These are phyloP conservation scores for Potorous gilbertii DNA, from an alignment of 2,797 vertebrate genomes.

Conservation along the genomic window DNA sequence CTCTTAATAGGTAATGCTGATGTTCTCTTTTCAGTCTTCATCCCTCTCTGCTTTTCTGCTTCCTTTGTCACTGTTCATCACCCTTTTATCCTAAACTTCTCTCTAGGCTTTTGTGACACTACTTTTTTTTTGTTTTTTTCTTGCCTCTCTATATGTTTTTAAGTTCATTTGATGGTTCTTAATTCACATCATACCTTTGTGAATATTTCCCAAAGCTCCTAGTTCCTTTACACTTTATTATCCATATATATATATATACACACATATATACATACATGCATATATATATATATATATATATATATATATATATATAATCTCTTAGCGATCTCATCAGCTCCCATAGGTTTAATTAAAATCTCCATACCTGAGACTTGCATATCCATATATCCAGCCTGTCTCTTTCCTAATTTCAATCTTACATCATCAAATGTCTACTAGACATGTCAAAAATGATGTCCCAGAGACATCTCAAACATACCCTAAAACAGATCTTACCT, in stretches of 20 bases:
- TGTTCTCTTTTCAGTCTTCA: not conserved
- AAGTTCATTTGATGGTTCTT: not conserved
- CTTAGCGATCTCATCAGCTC: not conserved
- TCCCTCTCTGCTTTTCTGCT: not conserved
- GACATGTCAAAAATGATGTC: not conserved
- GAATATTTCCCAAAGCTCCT: not conserved
- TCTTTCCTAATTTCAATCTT: not conserved
- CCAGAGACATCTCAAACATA: not conserved
- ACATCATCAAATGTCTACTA: not conserved
- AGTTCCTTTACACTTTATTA: not conserved
- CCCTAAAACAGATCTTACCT: not conserved
- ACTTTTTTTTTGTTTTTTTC: not conserved
- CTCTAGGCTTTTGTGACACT: not conserved
- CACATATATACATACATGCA: no score
- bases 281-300: not conserved
- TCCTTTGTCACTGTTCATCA: not conserved
- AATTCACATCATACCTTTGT: not conserved
- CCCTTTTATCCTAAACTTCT: not conserved
- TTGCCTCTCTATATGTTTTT: not conserved
- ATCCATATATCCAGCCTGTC: not conserved
- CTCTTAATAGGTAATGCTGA: not conserved
- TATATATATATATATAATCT: not conserved
- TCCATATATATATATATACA: no score
- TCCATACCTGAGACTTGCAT: not conserved
- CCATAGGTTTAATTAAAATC: not conserved